Conservation (phyloP, 2,113 vertebrate genomes). For the Vimba vimba region DNA sequence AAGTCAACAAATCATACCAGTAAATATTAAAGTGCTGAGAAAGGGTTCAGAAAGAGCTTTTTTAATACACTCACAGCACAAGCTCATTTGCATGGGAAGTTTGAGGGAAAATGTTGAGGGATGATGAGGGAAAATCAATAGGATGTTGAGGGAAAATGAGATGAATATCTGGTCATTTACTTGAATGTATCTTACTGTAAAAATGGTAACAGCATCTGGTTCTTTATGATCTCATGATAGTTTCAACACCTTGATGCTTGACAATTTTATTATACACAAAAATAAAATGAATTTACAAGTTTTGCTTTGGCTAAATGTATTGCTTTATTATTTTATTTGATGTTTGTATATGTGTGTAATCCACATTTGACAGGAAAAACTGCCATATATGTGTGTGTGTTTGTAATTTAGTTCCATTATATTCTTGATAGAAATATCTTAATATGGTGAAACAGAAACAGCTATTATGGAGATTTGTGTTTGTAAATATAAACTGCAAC, state of each 20-base stretch:
- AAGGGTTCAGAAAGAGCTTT: neutral
- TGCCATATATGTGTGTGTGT: too few species aligned
- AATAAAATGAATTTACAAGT: too few species aligned
- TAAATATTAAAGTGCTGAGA: neutral
- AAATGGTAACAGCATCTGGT: conserved; percentile 30
- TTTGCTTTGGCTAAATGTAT: too few species aligned
- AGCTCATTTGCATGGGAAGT: neutral
- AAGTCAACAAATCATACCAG: neutral
- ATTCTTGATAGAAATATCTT: neutral
- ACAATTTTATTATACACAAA: too few species aligned
- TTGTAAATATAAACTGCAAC: neutral
- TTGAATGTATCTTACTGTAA: conserved; percentile 60
- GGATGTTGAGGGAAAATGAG: conserved; percentile 66
- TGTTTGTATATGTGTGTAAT: too few species aligned
- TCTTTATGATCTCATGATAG: too few species aligned
- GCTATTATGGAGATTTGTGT: neutral
- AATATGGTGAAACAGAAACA: neutral
- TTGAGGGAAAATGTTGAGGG: too few species aligned
- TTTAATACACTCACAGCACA: neutral
- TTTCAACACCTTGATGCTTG: too few species aligned
- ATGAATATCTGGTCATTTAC: conserved; percentile 64
- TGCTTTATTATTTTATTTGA: too few species aligned
- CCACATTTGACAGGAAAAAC: too few species aligned
- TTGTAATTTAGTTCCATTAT: too few species aligned
- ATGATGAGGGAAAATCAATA: too few species aligned